A percentile compares a stretch with the other conserved stretches of the same genome.
Conservation (phyloP, 2,888 invertebrate genomes). For the Sarcophaga carnaria region DNA sequence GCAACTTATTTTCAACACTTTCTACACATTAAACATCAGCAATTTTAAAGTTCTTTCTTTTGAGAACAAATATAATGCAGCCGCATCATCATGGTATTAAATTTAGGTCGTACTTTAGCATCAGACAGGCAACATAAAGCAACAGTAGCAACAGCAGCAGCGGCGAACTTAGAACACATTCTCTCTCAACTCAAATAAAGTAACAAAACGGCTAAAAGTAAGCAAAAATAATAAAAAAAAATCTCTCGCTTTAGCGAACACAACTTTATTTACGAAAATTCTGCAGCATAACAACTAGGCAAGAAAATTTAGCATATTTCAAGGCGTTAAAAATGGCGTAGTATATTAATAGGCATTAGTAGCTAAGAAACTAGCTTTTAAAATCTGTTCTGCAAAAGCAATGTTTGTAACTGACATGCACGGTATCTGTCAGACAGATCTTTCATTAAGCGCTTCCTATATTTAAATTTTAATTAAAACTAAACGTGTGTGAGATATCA, state of each 20-base stretch:
- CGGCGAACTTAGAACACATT: not conserved
- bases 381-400: too few species aligned
- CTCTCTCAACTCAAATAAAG: not conserved
- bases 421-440: too few species aligned
- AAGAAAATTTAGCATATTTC: not conserved
- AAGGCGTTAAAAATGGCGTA: not conserved
- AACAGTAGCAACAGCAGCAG: not conserved
- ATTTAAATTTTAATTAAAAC: too few species aligned
- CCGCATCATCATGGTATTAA: conserved; percentile 62
- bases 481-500: too few species aligned
- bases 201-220: conserved; percentile 28
- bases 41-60: conserved; percentile 43
- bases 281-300: not conserved
- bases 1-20: conserved; percentile 63
- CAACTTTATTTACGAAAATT: conserved; percentile 1
- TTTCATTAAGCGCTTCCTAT: too few species aligned
- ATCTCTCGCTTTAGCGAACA: conserved; percentile 50
- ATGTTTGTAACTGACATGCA: too few species aligned
- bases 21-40: conserved; percentile 54
- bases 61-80: conserved; percentile 56
- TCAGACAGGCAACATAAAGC: not conserved
- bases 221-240: conserved; percentile 20
- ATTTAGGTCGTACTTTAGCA: conserved; percentile 46
- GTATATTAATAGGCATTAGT: not conserved
- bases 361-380: too few species aligned